Base-by-base conservation (phyloP, 2,888 invertebrate genomes). In the Metalampra italica region DNA sequence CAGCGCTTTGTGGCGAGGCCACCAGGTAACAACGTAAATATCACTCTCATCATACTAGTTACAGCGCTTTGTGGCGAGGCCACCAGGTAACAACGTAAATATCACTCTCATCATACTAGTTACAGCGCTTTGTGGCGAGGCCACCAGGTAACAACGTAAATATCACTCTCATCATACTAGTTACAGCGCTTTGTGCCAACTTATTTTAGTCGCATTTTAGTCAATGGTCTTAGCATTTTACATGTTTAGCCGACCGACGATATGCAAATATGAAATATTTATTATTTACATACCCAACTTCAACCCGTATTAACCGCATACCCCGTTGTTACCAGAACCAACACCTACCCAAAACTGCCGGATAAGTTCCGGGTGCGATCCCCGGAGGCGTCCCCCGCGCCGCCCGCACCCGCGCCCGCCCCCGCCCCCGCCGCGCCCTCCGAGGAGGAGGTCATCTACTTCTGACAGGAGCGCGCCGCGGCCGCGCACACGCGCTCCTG, bases 291-390 rank as follows among this genome's bases (percentile, higher is more conserved):
- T 2, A 22, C 2, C 22, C 5, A 22, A 22, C 22, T 22, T 22
- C 5, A 3, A 22, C 22, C 22, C 5, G 2, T 22, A 22, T 22
- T 22, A 3, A 22, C 22, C 22, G 22, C 2, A 22, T 22, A 22
- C 22, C 2, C 5, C 5, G 5, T 43, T 46, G 30, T 22, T 56
- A 62, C 1, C 68, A 91, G 93, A 69, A 94, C 93, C 32, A 92
- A 94, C 78, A 93, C 94, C 0, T 94, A 94, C 78, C 94, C 94
- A 15, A 93, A 94, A 74, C 76, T 94, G 46, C 93, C 94, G 41
- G 93, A 94, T 59, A 92, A 92, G 71, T 93, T 92, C 79, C 91
- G 93, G 51, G 90, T 92, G 42, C 90, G 92, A 8, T 91, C 91
- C 1, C 91, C 92, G 9, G 90, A 89, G 37, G 54, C 60, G 9